Evolutionary conservation across 2,888 invertebrate species (phyloP).

Genomic region (Thymelicus acteon): DNA sequence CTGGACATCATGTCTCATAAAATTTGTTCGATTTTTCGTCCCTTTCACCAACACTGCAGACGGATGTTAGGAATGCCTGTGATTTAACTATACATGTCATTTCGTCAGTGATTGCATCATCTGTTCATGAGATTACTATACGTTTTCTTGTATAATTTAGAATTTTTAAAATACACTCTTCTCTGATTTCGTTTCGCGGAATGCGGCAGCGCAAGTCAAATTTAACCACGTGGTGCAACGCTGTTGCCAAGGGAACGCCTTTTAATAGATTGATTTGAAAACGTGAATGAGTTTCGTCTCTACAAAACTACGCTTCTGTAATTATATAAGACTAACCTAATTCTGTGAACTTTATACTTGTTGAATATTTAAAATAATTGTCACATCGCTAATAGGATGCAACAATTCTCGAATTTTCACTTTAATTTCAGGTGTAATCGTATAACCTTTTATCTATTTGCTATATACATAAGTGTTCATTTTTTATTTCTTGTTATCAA

Average conservation of each 20-base stretch:
- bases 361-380: neutral
- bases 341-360: conserved; percentile 1
- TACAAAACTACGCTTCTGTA: neutral
- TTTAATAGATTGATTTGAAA: conserved; percentile 39
- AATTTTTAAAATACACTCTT: neutral
- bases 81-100: neutral
- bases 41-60: neutral
- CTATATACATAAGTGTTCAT: neutral
- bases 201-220: conserved; percentile 20
- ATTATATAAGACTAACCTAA: conserved; percentile 37
- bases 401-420: neutral
- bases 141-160: neutral
- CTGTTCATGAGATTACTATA: neutral
- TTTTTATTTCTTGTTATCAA: neutral
- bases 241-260: conserved; percentile 42
- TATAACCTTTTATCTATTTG: neutral
- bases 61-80: neutral
- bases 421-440: neutral
- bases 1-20: conserved; percentile 5
- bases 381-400: neutral
- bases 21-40: conserved; percentile 2
- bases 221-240: conserved; percentile 21
- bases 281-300: conserved; percentile 35
- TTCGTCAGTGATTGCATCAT: neutral
- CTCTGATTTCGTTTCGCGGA: conserved; percentile 10